Evolutionary conservation across 2,888 invertebrate genomes (phyloP).

Genomic region (Troilus luridus): DNA sequence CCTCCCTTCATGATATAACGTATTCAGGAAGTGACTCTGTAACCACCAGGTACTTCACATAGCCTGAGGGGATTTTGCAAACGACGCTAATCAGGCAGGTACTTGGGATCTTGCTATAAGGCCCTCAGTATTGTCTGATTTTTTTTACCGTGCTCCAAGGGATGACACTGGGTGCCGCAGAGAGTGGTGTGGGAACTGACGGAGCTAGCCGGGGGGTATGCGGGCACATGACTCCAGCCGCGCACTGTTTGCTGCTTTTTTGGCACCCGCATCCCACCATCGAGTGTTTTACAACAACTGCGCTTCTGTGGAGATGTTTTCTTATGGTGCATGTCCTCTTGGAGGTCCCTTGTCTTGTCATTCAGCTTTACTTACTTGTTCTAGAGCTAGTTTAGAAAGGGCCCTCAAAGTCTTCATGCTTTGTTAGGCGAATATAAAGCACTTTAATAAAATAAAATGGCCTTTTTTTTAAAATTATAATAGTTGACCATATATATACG

Average conservation of each 20-base stretch:
- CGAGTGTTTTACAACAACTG: constrained; percentile 46
- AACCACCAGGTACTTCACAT: neutral
- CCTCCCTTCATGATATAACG: neutral
- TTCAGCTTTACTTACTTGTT: neutral
- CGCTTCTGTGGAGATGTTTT: constrained; percentile 21
- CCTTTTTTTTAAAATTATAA: neutral
- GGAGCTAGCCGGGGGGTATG: constrained; percentile 24
- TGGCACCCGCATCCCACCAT: neutral
- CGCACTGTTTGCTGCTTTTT: constrained; percentile 21
- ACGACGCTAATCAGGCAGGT: constrained; percentile 38
- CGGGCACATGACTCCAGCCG: constrained; percentile 22
- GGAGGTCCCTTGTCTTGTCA: constrained; percentile 18
- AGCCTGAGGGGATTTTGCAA: constrained; percentile 25
- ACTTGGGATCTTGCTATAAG: constrained; percentile 15
- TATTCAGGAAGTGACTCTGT: neutral
- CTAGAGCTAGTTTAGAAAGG: neutral
- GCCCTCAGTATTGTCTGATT: neutral
- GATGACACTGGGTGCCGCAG: neutral
- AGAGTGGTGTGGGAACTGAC: constrained; percentile 47
- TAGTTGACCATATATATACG: too few relatives aligned
- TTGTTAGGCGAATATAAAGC: neutral
- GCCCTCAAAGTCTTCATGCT: neutral
- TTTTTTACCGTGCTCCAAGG: neutral
- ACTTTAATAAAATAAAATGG: neutral
- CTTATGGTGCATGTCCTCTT: constrained; percentile 13